Percentiles rank a stretch among this genome's conserved stretches.
These are phyloP conservation scores for Dynastes grantii DNA, from an alignment of 2,888 invertebrate species.

Conservation along the genomic window DNA sequence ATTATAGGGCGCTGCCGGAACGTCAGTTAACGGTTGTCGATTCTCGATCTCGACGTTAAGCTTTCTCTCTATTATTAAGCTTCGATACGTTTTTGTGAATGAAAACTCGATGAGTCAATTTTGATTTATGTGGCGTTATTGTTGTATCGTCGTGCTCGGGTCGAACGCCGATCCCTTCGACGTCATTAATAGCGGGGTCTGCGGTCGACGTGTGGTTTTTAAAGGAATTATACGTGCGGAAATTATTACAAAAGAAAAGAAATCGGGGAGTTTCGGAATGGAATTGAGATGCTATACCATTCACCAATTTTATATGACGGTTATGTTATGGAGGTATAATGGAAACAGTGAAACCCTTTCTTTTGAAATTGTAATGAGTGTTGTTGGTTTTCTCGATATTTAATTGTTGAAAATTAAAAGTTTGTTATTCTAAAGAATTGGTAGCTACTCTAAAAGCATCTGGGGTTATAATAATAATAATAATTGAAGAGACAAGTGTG, in stretches of 20 bases:
- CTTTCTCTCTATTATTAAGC: slow-evolving; percentile 39
- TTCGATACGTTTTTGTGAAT: slow-evolving; percentile 32
- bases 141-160: slow-evolving; percentile 8
- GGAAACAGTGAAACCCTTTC: background rate
- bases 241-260: background rate
- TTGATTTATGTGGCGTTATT: slow-evolving; percentile 38
- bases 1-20: slow-evolving; percentile 40
- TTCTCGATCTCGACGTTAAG: slow-evolving; percentile 23
- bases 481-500: too few relatives aligned
- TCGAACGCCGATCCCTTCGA: slow-evolving; percentile 18
- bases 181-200: slow-evolving; percentile 4
- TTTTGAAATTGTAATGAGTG: too few relatives aligned
- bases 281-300: background rate
- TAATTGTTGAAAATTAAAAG: too few relatives aligned
- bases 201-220: slow-evolving; percentile 2
- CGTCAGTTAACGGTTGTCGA: slow-evolving; percentile 32
- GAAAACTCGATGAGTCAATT: slow-evolving; percentile 21
- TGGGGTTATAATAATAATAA: too few relatives aligned
- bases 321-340: background rate
- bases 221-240: background rate
- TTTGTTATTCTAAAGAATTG: too few relatives aligned
- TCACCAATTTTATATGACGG: background rate
- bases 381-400: too few relatives aligned
- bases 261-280: background rate
- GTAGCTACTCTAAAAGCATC: too few relatives aligned